Evolutionary conservation across 2,888 invertebrate species (phyloP).

Genomic region (Chloroclysta siterata): DNA sequence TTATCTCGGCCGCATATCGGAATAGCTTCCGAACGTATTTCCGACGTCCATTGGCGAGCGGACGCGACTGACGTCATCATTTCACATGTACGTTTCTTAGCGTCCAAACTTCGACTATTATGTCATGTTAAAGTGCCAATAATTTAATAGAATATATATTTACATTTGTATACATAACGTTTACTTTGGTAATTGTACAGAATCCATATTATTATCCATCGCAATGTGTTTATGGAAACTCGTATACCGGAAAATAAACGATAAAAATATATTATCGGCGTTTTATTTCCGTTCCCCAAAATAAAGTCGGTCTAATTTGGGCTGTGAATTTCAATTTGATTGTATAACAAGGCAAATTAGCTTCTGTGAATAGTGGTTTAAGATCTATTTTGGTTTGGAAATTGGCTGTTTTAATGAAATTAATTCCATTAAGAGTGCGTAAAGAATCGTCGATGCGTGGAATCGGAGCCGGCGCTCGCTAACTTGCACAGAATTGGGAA

Average conservation of each 20-base stretch:
- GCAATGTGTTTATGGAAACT: slow-evolving; percentile 77
- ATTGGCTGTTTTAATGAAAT: slow-evolving; percentile 57
- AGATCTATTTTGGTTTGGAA: slow-evolving; percentile 38
- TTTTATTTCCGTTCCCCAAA: slow-evolving; percentile 54
- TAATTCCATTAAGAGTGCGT: slow-evolving; percentile 62
- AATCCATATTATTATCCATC: slow-evolving; percentile 68
- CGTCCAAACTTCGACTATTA: slow-evolving; percentile 68
- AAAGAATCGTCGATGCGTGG: slow-evolving; percentile 55
- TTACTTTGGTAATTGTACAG: slow-evolving; percentile 82
- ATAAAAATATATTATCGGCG: slow-evolving; percentile 53
- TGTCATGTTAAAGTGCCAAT: slow-evolving; percentile 77
- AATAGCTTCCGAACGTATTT: slow-evolving; percentile 39
- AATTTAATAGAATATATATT: slow-evolving; percentile 75
- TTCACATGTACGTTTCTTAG: slow-evolving; percentile 47
- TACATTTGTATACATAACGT: slow-evolving; percentile 79
- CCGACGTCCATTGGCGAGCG: slow-evolving; percentile 20
- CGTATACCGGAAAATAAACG: slow-evolving; percentile 78
- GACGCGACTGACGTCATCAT: slow-evolving; percentile 28
- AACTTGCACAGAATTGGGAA: slow-evolving; percentile 44
- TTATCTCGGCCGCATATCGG: slow-evolving; percentile 18
- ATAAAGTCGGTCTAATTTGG: slow-evolving; percentile 42
- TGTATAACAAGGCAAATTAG: slow-evolving; percentile 18
- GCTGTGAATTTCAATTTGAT: slow-evolving; percentile 44
- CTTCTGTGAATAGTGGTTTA: slow-evolving; percentile 27
- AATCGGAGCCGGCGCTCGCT: slow-evolving; percentile 44